A percentile compares a stretch with the other conserved stretches of the same genome.
Evolutionary conservation across 2,888 invertebrate species (phyloP).

Genomic region (Troglohyphantes excavatus): DNA sequence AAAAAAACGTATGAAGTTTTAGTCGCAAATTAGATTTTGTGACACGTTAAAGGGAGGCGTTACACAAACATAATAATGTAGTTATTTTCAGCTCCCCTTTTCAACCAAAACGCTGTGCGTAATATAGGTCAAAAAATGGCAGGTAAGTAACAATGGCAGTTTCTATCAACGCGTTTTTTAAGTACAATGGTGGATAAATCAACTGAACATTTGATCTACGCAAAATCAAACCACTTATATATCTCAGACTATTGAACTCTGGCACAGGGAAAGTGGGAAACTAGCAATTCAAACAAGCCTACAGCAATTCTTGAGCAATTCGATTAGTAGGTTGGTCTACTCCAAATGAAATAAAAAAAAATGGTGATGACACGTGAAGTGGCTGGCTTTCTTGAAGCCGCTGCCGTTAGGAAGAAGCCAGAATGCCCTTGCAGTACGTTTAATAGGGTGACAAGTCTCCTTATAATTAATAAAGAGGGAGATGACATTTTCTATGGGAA

Average conservation of each 20-base stretch:
- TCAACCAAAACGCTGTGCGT: neutral
- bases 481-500: neutral
- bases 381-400: conserved; percentile 62
- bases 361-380: conserved; percentile 47
- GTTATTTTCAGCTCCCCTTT: too few relatives aligned
- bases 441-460: neutral
- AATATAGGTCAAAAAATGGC: conserved; percentile 16
- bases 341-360: conserved; percentile 49
- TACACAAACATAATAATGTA: too few relatives aligned
- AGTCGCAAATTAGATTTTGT: too few relatives aligned
- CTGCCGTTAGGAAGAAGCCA: conserved; percentile 48
- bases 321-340: conserved; percentile 62
- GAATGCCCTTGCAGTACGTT: neutral
- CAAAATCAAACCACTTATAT: conserved; percentile 62
- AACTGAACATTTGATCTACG: conserved; percentile 20
- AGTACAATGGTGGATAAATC: conserved; percentile 17
- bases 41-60: too few relatives aligned
- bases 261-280: neutral
- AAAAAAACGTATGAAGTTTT: too few relatives aligned
- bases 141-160: conserved; percentile 3
- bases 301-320: conserved; percentile 37
- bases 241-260: neutral
- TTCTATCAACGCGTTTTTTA: conserved; percentile 28
- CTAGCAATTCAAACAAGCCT: neutral
- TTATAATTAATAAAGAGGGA: neutral